phyloP scores from a whole-genome alignment of 2,113 vertebrate species.

The Choloepus hoffmanni region DNA sequence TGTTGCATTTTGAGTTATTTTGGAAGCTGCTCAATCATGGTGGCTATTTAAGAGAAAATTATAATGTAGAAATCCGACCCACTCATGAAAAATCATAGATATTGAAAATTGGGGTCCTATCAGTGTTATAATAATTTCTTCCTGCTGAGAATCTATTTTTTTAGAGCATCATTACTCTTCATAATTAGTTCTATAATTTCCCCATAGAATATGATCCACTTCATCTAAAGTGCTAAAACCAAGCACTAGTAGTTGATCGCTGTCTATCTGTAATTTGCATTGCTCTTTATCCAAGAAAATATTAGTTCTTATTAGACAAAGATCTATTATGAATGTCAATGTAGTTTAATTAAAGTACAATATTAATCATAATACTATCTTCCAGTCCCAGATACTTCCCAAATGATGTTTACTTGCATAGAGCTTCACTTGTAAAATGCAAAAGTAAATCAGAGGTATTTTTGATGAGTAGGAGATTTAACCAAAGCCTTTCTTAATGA shows the following conservation, averaged over 20 bases:
- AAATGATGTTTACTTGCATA: conserved; percentile 62
- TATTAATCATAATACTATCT: conserved; percentile 77
- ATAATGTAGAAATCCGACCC: conserved; percentile 61
- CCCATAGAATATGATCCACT: conserved; percentile 76
- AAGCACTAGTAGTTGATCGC: conserved; percentile 66
- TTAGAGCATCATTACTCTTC: conserved; percentile 75
- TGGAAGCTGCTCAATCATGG: conserved; percentile 43
- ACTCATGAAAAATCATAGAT: conserved; percentile 61
- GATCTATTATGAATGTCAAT: conserved; percentile 76
- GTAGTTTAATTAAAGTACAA: conserved; percentile 79
- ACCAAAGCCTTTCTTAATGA: conserved; percentile 79
- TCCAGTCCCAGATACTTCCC: conserved; percentile 53
- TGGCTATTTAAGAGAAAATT: conserved; percentile 33
- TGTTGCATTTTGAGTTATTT: background rate
- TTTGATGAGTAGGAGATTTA: conserved; percentile 73
- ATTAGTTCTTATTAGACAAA: conserved; percentile 77
- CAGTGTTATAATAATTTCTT: conserved; percentile 76
- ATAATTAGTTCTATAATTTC: conserved; percentile 83
- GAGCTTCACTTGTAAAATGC: conserved; percentile 62
- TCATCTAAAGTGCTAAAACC: conserved; percentile 74
- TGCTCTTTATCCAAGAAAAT: conserved; percentile 75
- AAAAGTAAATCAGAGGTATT: conserved; percentile 69
- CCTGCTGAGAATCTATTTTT: conserved; percentile 71
- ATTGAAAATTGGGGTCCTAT: conserved; percentile 71
- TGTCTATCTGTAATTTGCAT: conserved; percentile 64